Conservation (phyloP, 1,140 invertebrate species). For the Bombus vancouverensis region DNA sequence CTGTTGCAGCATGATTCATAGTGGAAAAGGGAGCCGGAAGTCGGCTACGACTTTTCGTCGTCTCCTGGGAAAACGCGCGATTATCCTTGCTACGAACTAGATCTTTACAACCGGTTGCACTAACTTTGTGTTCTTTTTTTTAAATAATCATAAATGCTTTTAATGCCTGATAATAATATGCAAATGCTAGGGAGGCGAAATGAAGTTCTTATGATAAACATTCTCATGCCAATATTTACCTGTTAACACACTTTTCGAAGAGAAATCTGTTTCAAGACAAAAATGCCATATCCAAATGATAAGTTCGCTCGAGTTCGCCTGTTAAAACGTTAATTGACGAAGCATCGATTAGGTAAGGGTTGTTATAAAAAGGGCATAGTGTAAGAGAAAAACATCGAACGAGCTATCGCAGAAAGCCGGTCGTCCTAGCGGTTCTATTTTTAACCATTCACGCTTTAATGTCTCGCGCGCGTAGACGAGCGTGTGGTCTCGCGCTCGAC, state of each 20-base stretch:
- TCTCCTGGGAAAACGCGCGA: conserved; percentile 31
- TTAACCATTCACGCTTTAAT: conserved; percentile 54
- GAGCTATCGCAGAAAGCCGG: conserved; percentile 18
- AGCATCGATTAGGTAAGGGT: background rate
- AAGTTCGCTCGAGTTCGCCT: background rate
- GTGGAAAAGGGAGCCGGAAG: conserved; percentile 43
- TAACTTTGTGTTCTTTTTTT: background rate
- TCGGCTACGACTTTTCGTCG: conserved; percentile 15
- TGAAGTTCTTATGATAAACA: background rate
- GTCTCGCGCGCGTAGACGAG: conserved; percentile 28
- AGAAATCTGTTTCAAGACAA: background rate
- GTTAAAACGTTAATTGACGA: background rate
- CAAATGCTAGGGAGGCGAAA: background rate
- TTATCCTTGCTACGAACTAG: background rate
- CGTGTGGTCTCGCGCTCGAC: conserved; percentile 24
- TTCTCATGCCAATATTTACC: background rate
- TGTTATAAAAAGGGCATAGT: background rate
- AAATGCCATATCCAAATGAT: background rate
- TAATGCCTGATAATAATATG: background rate
- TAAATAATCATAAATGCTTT: background rate
- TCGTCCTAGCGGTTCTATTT: conserved; percentile 50
- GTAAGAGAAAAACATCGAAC: background rate
- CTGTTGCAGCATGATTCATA: conserved; percentile 27
- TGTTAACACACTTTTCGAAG: background rate
- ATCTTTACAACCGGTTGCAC: conserved; percentile 13